phyloP scores from a whole-genome alignment of 2,113 vertebrate species.

The Paramisgurnus dabryanus region DNA sequence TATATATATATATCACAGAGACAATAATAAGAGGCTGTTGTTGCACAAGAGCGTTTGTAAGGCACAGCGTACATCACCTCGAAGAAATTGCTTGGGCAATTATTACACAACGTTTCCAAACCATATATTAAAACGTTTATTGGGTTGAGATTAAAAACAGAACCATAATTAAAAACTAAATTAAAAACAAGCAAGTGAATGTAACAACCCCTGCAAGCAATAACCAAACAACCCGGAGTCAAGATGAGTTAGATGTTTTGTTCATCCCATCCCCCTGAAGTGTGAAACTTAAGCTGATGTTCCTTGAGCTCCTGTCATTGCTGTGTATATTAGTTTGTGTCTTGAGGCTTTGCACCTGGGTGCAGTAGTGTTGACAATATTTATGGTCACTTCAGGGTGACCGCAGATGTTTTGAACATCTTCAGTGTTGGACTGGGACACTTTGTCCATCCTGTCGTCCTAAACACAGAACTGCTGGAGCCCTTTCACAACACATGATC shows the following conservation, averaged over 20 bases:
- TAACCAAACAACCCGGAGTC: conserved; percentile 8
- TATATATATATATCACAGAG: conserved; percentile 12
- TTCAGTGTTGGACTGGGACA: conserved; percentile 36
- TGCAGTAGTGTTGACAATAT: conserved; percentile 49
- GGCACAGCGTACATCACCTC: conserved; percentile 32
- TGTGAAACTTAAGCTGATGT: conserved; percentile 50
- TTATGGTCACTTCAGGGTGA: conserved; percentile 61
- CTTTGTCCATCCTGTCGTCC: conserved; percentile 17
- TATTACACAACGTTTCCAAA: conserved; percentile 41
- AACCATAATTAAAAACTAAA: conserved; percentile 8
- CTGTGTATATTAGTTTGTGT: conserved; percentile 51
- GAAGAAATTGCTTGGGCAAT: conserved; percentile 34
- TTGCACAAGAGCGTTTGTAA: conserved; percentile 29
- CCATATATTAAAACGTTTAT: conserved; percentile 50
- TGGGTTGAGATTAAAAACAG: not conserved
- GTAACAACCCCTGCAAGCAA: not conserved
- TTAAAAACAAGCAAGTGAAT: conserved; percentile 28
- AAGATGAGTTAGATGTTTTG: conserved; percentile 31
- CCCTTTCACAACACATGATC: conserved; percentile 40
- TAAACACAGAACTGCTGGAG: conserved; percentile 15
- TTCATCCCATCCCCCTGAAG: conserved; percentile 21
- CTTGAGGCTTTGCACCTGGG: conserved; percentile 62
- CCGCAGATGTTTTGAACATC: conserved; percentile 54
- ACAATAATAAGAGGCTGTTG: conserved; percentile 42
- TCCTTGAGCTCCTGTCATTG: conserved; percentile 51